Evolutionary conservation across 2,113 vertebrate species (phyloP), one percentile per base, ranked within the genome.

Genomic region (Sturnus vulgaris): DNA sequence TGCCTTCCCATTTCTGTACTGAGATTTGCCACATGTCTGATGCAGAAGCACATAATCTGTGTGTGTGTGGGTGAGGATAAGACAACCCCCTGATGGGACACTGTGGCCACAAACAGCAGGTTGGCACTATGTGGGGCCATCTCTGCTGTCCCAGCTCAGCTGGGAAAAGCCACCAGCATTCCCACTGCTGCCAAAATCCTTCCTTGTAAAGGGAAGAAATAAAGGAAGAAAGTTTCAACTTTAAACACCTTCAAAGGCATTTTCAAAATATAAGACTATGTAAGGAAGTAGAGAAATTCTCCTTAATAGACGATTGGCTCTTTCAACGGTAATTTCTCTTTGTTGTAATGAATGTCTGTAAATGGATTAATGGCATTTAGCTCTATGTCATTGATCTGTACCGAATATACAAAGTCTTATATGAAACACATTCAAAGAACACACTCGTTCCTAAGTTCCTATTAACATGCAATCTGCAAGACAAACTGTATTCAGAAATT

Each of bases 101-200:
- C 97, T 92, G 92, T 98, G 96, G 94, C 98, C 97, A 94, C 60
- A 93, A 97, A 97, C 89, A 97, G 96, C 85, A 97, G 97, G 97
- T 97, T 96, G 96, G 86, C 94, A 90, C 76, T 88, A 93, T 98
- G 96, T 64, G 35, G 88, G 88, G 82, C 86, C 77, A 96, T 89
- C 96, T 96, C 95, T 96, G 96, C 97, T 95, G 87, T 96, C 97
- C 96, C 88, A 95, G 93, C 96, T 95, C 96, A 97, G 96, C 72
- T 92, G 94, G 96, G 97, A 97, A 86, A 98, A 88, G 96, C 90
- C 95, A 97, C 96, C 94, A 91, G 95, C 52, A 71, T 73, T 63
- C 77, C 86, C 77, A 82, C 85, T 87, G 75, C 84, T 91, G 82
- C 90, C 96, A 93, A 92, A 88, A 61, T 86, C 86, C 55, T 86